Conservation (phyloP, 1,140 invertebrate species). For the Portunus trituberculatus region DNA sequence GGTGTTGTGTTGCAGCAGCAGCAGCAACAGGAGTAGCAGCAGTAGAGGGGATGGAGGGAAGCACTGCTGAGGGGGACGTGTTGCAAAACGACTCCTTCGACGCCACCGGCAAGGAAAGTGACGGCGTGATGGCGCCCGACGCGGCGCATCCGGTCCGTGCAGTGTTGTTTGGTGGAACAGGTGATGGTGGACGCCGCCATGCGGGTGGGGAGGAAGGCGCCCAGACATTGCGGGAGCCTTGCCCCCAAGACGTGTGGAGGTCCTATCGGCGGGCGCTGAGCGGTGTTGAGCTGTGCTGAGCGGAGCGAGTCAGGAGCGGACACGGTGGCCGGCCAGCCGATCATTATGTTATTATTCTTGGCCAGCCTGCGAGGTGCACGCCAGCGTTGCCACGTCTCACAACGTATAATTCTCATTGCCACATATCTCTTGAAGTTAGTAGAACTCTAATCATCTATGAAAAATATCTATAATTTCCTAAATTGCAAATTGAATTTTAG, state of each 20-base stretch:
- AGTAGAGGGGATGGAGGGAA: not conserved
- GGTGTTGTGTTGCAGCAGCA: not conserved
- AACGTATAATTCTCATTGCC: slow-evolving; percentile 73
- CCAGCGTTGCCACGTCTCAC: slow-evolving; percentile 66
- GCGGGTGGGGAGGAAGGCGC: not conserved
- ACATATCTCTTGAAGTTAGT: slow-evolving; percentile 71
- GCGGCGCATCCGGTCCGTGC: not conserved
- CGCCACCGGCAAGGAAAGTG: not conserved
- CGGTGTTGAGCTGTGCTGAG: not conserved
- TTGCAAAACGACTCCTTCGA: not conserved
- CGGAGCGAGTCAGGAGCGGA: slow-evolving; percentile 23
- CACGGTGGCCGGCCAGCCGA: slow-evolving; percentile 26
- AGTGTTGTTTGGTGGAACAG: not conserved
- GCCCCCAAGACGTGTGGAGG: not conserved
- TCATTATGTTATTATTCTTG: slow-evolving; percentile 65
- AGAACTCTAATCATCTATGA: slow-evolving; percentile 73
- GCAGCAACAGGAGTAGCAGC: not conserved
- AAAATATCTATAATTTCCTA: slow-evolving; percentile 74
- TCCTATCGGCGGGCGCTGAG: not conserved
- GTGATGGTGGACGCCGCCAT: not conserved
- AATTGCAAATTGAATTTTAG: slow-evolving; percentile 76
- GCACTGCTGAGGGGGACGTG: not conserved
- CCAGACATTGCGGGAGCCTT: not conserved
- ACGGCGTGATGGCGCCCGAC: not conserved
- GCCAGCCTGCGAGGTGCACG: slow-evolving; percentile 27